Percentiles rank a stretch among this genome's conserved stretches.
Evolutionary conservation across 1,140 invertebrate species (phyloP).

Genomic region (Brachionus plicatilis): DNA sequence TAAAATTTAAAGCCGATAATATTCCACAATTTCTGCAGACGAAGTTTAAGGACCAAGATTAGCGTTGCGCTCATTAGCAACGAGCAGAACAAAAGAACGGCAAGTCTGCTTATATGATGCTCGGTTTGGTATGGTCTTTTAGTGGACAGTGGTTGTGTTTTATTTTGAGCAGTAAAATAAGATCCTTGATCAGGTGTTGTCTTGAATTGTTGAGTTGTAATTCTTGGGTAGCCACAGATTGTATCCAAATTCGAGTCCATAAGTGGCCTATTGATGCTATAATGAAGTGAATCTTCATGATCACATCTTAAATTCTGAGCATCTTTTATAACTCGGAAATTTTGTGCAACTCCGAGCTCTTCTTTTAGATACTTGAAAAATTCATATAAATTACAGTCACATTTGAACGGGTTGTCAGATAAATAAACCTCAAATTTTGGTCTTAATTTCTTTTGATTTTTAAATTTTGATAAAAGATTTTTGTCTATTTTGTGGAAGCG

Average conservation of each 20-base stretch:
- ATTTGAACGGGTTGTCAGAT: background rate
- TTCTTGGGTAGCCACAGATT: background rate
- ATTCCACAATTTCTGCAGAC: background rate
- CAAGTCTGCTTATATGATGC: background rate
- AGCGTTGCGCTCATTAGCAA: background rate
- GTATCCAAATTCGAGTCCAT: background rate
- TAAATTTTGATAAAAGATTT: background rate
- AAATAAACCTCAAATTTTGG: background rate
- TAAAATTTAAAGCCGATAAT: background rate
- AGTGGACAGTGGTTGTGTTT: background rate
- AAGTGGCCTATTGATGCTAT: background rate
- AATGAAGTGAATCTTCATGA: background rate
- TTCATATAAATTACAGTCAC: slow-evolving; percentile 7
- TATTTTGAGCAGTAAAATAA: background rate
- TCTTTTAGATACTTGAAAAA: background rate
- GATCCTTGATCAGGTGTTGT: background rate
- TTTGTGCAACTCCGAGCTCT: background rate
- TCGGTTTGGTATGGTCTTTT: background rate
- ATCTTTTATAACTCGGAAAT: background rate
- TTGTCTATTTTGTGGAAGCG: background rate
- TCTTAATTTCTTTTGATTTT: background rate
- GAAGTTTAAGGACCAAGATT: background rate
- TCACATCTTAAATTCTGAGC: background rate
- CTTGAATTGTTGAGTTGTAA: background rate
- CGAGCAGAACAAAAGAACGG: background rate